These are phyloP conservation scores for Vulpes vulpes DNA, from an alignment of 2,113 vertebrate genomes.

Conservation along the genomic window DNA sequence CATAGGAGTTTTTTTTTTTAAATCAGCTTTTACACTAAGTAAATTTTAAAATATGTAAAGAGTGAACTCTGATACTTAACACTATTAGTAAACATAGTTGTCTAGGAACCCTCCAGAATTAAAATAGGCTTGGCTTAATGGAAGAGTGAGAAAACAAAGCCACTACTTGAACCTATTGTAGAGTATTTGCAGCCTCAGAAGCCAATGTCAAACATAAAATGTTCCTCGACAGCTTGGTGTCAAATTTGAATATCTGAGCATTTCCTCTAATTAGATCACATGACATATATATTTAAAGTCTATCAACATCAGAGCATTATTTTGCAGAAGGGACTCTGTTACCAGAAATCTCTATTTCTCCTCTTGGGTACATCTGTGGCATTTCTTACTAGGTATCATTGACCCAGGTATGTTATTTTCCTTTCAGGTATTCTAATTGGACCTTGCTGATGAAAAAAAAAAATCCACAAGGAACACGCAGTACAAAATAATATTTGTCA, in stretches of 20 bases:
- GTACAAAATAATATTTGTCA: constrained; percentile 86
- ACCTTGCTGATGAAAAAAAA: constrained; percentile 67
- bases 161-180: not conserved
- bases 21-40: constrained; percentile 18
- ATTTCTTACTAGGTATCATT: constrained; percentile 58
- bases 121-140: constrained; percentile 36
- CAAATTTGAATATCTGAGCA: constrained; percentile 67
- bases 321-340: constrained; percentile 33
- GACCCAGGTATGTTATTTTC: constrained; percentile 77
- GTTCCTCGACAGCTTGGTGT: constrained; percentile 74
- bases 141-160: not conserved
- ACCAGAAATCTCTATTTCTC: constrained; percentile 72
- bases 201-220: constrained; percentile 35
- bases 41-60: constrained; percentile 60
- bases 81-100: constrained; percentile 32
- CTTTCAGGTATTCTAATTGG: constrained; percentile 78
- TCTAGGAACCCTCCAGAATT: constrained; percentile 36
- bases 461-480: constrained; percentile 81
- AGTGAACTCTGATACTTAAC: constrained; percentile 36
- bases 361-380: constrained; percentile 35
- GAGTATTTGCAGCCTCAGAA: not conserved
- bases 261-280: constrained; percentile 75
- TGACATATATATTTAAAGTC: constrained; percentile 54
- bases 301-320: constrained; percentile 63
- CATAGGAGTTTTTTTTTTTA: not conserved